Conservation (phyloP, 2,113 vertebrate species). For the Heliornis fulica region DNA sequence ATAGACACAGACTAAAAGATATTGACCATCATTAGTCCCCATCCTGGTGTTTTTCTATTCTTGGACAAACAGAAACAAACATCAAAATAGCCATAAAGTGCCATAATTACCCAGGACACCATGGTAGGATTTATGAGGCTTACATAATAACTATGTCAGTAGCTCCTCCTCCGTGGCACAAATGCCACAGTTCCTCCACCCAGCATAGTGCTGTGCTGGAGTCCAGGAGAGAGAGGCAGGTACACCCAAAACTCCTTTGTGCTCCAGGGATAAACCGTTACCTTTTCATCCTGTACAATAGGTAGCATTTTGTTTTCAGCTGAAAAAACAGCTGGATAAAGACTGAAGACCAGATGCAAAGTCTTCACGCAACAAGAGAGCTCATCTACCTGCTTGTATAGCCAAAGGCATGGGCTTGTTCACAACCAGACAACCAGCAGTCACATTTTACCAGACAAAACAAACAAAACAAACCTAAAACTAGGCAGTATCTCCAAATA, state of each 20-base stretch:
- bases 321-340: background rate
- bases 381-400: background rate
- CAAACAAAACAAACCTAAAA: background rate
- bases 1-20: background rate
- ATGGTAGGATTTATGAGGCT: fast-evolving
- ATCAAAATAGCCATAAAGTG: background rate
- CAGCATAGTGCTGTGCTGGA: fast-evolving
- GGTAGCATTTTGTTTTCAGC: background rate
- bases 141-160: background rate
- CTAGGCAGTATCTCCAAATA: background rate
- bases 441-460: background rate
- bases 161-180: background rate
- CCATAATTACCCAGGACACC: background rate
- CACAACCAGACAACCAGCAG: no score
- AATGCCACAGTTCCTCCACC: background rate
- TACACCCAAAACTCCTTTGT: background rate
- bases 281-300: background rate
- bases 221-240: background rate
- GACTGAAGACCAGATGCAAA: background rate
- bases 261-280: background rate
- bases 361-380: background rate
- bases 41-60: background rate
- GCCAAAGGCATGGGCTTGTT: no score
- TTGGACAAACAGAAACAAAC: background rate
- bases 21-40: background rate